Evolutionary conservation across 2,888 invertebrate genomes (phyloP).

Genomic region (Nysson spinosus): DNA sequence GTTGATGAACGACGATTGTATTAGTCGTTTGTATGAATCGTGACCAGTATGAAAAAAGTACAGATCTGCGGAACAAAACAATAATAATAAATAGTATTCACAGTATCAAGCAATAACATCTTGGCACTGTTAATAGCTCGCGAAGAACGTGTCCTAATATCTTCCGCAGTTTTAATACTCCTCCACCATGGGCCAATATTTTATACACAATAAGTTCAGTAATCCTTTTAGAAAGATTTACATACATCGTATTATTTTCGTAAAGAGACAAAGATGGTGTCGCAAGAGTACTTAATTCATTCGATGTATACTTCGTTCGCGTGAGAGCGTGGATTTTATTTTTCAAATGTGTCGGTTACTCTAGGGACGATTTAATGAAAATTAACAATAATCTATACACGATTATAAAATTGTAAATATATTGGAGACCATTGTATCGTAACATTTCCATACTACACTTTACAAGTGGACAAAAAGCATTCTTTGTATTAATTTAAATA

Average conservation of each 20-base stretch:
- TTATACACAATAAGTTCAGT: slow-evolving; percentile 9
- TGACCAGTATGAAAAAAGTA: slow-evolving; percentile 8
- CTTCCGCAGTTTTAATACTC: slow-evolving; percentile 14
- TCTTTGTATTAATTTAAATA: slow-evolving; percentile 47
- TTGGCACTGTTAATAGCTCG: slow-evolving; percentile 6
- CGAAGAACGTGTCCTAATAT: slow-evolving; percentile 4
- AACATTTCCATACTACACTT: slow-evolving; percentile 40
- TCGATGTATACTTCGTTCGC: background rate
- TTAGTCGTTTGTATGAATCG: background rate
- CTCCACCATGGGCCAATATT: slow-evolving; percentile 8
- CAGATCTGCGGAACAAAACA: slow-evolving; percentile 7
- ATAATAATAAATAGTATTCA: slow-evolving; percentile 8
- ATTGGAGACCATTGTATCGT: slow-evolving; percentile 14
- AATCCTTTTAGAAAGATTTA: slow-evolving; percentile 7
- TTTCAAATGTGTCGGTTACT: slow-evolving; percentile 20
- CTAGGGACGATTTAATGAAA: slow-evolving; percentile 8
- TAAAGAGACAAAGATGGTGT: background rate
- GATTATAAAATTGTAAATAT: slow-evolving; percentile 46
- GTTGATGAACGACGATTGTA: background rate
- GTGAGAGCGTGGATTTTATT: slow-evolving; percentile 11
- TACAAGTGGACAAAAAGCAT: slow-evolving; percentile 23
- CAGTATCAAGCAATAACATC: slow-evolving; percentile 6
- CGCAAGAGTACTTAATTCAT: slow-evolving; percentile 48
- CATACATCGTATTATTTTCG: slow-evolving; percentile 4
- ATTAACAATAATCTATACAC: slow-evolving; percentile 3